Base-by-base conservation (phyloP, 2,113 vertebrate species). In the Phalacrocorax pelagicus region DNA sequence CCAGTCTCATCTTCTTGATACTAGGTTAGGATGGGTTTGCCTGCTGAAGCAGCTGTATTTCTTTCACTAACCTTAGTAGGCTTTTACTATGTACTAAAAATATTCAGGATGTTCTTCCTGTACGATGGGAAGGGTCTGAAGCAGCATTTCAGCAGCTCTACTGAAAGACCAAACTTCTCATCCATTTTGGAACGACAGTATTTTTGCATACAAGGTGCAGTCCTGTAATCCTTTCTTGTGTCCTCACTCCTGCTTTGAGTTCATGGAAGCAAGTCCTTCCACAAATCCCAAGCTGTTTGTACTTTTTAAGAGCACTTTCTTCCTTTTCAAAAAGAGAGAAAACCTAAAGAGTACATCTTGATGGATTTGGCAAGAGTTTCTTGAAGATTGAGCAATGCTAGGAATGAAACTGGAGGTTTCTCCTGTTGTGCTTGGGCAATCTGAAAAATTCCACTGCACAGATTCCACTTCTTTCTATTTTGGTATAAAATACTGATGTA, bases 361-460 rank as follows among this genome's bases (percentile, higher is more conserved):
- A 6, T 66, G 59, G 16, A 32, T 15, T 42, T 74, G 51, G 38
- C 46, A 88, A 44, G 30, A 30, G 15, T 46, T 84, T 46, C 19
- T 21, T 80, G 22, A 26, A 44, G 69, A 9, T 10, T 77, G 77
- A 81, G 32, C 51, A 40, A 52, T 70, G 51, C 17, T 38, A 30
- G 66, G 38, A 54, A 32, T 54, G 57, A 86, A 70, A 15, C 20
- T 47, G 42, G 63, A 58, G n/a, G 4, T 26, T 29, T 81, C 15
- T 65, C 9, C n/a, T 81, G 2, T 27, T 0, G 0, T 62, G 27
- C 55, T 52, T 57, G 23, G 30, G 34, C 49, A 61, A 6, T 38
- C 34, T 61, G 52, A 67, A 86, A 81, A 79, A 38, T 57, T 61
- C 36, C 10, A 6, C 18, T 86, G 40, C 27, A 17, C 23, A 23